Conservation (phyloP, 2,797 vertebrate species). For the Corythornis leucogaster region DNA sequence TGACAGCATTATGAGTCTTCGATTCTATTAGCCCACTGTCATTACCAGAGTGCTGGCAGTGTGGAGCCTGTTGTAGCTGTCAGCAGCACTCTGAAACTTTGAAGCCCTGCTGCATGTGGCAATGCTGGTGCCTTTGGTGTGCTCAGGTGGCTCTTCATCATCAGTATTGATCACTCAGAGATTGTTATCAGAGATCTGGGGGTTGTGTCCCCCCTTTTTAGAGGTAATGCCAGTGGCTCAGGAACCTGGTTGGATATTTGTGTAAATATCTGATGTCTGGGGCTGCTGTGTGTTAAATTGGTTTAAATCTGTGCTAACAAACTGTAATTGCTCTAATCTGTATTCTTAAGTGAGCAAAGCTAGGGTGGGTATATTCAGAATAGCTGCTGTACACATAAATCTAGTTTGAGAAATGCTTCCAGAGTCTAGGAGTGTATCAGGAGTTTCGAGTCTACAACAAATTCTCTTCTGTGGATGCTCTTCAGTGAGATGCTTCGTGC, state of each 20-base stretch:
- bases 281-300: neutral
- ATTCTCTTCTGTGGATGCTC: fast-evolving
- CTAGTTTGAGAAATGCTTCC: neutral
- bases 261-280: neutral
- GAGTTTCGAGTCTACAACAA: neutral
- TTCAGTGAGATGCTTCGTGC: neutral
- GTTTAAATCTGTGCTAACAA: neutral
- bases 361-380: neutral
- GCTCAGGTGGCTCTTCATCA: constrained; percentile 11
- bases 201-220: constrained; percentile 4
- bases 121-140: constrained; percentile 4
- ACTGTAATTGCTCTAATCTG: neutral
- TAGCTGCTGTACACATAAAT: fast-evolving
- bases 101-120: constrained; percentile 37
- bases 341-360: neutral
- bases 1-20: constrained; percentile 58
- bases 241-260: neutral
- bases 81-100: constrained; percentile 54
- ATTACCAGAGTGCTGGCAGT: constrained; percentile 57
- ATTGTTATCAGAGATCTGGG: neutral
- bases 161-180: constrained; percentile 38
- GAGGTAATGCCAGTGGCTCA: neutral
- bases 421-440: neutral
- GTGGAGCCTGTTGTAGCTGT: constrained; percentile 57
- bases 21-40: constrained; percentile 66